These are phyloP conservation scores for Lycodopsis pacificus DNA, from an alignment of 2,797 vertebrate genomes.

Conservation along the genomic window DNA sequence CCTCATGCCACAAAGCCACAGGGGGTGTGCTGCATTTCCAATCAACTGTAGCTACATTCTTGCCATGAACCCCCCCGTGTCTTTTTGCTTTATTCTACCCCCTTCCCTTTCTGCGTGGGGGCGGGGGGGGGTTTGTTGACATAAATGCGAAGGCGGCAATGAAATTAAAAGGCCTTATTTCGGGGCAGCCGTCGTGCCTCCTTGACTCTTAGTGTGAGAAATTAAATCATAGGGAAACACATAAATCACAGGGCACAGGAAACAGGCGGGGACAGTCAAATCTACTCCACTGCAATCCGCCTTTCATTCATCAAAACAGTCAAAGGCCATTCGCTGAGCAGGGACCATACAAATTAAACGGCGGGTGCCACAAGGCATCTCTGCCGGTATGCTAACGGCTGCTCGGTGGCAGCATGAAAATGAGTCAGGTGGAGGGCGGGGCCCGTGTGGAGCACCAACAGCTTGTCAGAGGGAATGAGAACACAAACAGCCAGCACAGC, in stretches of 20 bases:
- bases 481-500: conserved; percentile 63
- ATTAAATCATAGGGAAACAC: conserved; percentile 88
- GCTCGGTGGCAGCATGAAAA: conserved; percentile 74
- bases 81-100: conserved; percentile 49
- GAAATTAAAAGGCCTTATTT: conserved; percentile 85
- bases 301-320: conserved; percentile 89
- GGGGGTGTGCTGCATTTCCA: conserved; percentile 56
- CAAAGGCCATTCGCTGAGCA: conserved; percentile 76
- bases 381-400: conserved; percentile 69
- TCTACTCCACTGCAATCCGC: conserved; percentile 86
- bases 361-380: conserved; percentile 78
- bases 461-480: conserved; percentile 55
- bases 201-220: conserved; percentile 82
- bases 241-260: conserved; percentile 86
- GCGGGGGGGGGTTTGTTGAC: conserved; percentile 70
- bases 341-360: conserved; percentile 84
- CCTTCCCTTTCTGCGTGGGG: conserved; percentile 22
- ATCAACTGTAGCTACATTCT: conserved; percentile 57
- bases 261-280: conserved; percentile 84
- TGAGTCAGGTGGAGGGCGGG: conserved; percentile 65
- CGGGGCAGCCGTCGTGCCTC: conserved; percentile 69
- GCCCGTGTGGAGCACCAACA: conserved; percentile 50
- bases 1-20: conserved; percentile 46
- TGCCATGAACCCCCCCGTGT: conserved; percentile 42
- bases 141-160: conserved; percentile 75